A percentile compares a stretch with the other conserved stretches of the same genome.
Conservation (phyloP, 2,113 vertebrate genomes). For the Charina bottae region DNA sequence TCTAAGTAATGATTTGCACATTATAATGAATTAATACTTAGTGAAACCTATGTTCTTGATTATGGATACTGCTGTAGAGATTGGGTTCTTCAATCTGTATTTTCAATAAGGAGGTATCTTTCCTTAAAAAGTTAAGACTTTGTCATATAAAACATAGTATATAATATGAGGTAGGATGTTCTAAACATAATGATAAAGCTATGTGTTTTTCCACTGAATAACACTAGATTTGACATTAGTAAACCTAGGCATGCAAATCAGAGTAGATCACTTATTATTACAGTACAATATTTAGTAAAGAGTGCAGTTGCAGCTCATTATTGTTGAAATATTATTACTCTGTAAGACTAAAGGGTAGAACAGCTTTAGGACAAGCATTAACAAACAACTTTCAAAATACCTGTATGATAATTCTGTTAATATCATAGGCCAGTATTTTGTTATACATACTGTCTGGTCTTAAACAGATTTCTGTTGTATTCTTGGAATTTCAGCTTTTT, state of each 20-base stretch:
- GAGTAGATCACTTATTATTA: constrained; percentile 18
- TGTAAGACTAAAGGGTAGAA: background rate
- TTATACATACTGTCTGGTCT: background rate
- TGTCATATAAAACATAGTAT: constrained; percentile 34
- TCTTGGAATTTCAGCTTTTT: background rate
- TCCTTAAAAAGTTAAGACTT: constrained; percentile 43
- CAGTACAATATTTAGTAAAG: background rate
- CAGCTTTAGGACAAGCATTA: background rate
- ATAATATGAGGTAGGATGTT: constrained; percentile 37
- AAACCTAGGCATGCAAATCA: constrained; percentile 18
- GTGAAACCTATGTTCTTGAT: constrained; percentile 72
- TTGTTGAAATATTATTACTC: background rate
- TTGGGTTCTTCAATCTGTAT: constrained; percentile 55
- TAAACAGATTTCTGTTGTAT: background rate
- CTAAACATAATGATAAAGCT: constrained; percentile 37
- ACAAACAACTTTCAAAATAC: background rate
- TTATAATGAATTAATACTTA: constrained; percentile 52
- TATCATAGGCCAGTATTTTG: background rate
- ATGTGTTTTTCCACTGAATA: constrained; percentile 53
- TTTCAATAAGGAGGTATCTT: constrained; percentile 53
- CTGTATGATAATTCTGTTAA: background rate
- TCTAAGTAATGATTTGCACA: constrained; percentile 48
- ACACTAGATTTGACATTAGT: constrained; percentile 53
- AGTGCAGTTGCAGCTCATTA: background rate
- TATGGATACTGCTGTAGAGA: constrained; percentile 69